Evolutionary conservation across 2,797 vertebrate genomes (phyloP).

Genomic region (Lycodopsis pacificus): DNA sequence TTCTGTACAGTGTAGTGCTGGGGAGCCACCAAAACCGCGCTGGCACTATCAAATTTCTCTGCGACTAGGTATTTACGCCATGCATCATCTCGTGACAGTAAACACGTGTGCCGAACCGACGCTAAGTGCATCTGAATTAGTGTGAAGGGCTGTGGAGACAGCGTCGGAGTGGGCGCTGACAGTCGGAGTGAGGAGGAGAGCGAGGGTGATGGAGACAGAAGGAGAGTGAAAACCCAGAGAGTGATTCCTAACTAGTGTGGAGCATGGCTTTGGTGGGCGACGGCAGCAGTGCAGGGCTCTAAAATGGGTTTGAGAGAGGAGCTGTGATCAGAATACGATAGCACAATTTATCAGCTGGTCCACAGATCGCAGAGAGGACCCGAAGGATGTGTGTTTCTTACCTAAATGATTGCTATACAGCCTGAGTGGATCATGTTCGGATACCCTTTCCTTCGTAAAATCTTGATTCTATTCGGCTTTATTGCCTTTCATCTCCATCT

Average conservation of each 20-base stretch:
- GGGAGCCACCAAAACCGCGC: constrained; percentile 62
- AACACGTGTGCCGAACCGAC: constrained; percentile 69
- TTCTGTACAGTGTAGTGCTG: constrained; percentile 50
- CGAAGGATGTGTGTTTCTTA: not conserved
- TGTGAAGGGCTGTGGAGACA: constrained; percentile 74
- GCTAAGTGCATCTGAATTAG: constrained; percentile 79
- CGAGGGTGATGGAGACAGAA: constrained; percentile 35
- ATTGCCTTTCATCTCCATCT: not conserved
- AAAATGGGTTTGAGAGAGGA: constrained; percentile 38
- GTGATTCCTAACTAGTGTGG: constrained; percentile 52
- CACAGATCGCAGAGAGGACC: not conserved
- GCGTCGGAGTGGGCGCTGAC: constrained; percentile 68
- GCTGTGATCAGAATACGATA: constrained; percentile 54
- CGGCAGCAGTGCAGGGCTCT: constrained; percentile 29
- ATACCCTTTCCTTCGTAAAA: not conserved
- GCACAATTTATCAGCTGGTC: constrained; percentile 32
- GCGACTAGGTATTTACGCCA: constrained; percentile 77
- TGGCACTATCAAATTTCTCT: constrained; percentile 77
- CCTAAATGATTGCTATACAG: not conserved
- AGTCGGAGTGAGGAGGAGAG: constrained; percentile 39
- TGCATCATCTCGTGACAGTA: constrained; percentile 77
- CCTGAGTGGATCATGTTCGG: not conserved
- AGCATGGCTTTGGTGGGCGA: constrained; percentile 53
- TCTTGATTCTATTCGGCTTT: not conserved
- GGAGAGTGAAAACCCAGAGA: constrained; percentile 52